Evolutionary conservation across 2,888 invertebrate genomes (phyloP), one percentile per base, ranked within the genome.

Genomic region (Paralinhomoeus sp.): DNA sequence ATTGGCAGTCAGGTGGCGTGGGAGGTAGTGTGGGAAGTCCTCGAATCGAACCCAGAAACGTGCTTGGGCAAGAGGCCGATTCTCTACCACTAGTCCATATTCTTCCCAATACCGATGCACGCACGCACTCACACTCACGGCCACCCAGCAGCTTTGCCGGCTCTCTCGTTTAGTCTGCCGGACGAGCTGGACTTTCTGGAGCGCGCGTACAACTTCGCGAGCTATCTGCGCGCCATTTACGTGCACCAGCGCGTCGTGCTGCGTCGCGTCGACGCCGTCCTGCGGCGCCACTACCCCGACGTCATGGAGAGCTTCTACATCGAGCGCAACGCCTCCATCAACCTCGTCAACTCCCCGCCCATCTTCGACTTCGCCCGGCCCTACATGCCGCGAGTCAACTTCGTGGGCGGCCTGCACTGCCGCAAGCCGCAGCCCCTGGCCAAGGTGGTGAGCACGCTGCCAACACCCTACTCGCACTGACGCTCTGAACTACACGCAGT

Each of bases 361-460:
- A 59, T 60, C 34, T 60, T 56, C 45, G 60, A 60, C 43, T 60
- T 60, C 45, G 53, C 60, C 9, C 49, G 60, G 15, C 57, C 61
- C 7, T 60, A 51, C 45, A 60, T 57, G 49, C 47, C 47, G n/a
- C 24, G 47, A 3, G 43, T 42, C 22, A 57, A 60, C 42, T 60
- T 57, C 41, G 58, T 60, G 12, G 60, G 60, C 39, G 57, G 56
- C 13, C 50, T 61, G 21, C 60, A 60, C 38, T 61, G 60, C 47
- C 40, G 48, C 17, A 57, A 60, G 18, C 49, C 57, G 2, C 45
- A 49, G 9, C 41, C 46, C 27, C 42, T 58, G 20, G 24, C 51
- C 9, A 46, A 46, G 40, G 57, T 57, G 40, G 20, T 49, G n/a
- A n/a, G n/a, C n/a, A n/a, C n/a, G n/a, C n/a, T n/a, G n/a, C n/a